Evolutionary conservation across 2,888 invertebrate genomes (phyloP).

Genomic region (Euzetes globulus): DNA sequence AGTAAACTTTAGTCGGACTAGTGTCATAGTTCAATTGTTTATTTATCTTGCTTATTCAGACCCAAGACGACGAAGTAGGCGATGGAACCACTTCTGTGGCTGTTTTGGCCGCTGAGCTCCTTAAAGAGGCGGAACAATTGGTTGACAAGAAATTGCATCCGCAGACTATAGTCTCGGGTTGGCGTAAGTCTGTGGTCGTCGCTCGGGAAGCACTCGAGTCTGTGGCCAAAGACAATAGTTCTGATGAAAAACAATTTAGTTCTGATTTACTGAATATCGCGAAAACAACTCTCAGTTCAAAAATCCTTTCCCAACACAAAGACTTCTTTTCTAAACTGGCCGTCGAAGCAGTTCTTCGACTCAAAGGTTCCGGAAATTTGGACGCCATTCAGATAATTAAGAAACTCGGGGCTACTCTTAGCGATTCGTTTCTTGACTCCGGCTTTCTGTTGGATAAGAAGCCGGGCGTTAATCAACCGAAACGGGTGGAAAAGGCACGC

Average conservation of each 20-base stretch:
- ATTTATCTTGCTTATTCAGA: conserved; percentile 28
- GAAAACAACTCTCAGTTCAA: conserved; percentile 92
- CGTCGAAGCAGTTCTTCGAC: conserved; percentile 85
- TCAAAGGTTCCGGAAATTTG: conserved; percentile 91
- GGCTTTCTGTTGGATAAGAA: conserved; percentile 91
- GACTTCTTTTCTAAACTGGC: conserved; percentile 91
- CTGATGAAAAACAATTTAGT: conserved; percentile 67
- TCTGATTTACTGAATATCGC: conserved; percentile 93
- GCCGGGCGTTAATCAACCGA: conserved; percentile 93
- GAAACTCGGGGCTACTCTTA: conserved; percentile 83
- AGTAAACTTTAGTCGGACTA: conserved; percentile 39
- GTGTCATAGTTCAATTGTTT: neutral
- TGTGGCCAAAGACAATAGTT: conserved; percentile 70
- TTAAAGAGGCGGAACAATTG: conserved; percentile 89
- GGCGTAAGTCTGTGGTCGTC: conserved; percentile 76
- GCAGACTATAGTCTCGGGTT: conserved; percentile 88
- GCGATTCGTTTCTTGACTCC: conserved; percentile 89
- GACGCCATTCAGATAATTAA: conserved; percentile 96
- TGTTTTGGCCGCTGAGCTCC: conserved; percentile 83
- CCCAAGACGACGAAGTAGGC: conserved; percentile 96
- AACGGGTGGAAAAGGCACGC: conserved; percentile 84
- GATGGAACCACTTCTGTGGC: conserved; percentile 99
- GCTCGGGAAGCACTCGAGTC: conserved; percentile 73
- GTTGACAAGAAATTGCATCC: conserved; percentile 92
- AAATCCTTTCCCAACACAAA: conserved; percentile 94